Evolutionary conservation across 1,140 invertebrate genomes (phyloP).

Genomic region (Pentalonia nigronervosa): DNA sequence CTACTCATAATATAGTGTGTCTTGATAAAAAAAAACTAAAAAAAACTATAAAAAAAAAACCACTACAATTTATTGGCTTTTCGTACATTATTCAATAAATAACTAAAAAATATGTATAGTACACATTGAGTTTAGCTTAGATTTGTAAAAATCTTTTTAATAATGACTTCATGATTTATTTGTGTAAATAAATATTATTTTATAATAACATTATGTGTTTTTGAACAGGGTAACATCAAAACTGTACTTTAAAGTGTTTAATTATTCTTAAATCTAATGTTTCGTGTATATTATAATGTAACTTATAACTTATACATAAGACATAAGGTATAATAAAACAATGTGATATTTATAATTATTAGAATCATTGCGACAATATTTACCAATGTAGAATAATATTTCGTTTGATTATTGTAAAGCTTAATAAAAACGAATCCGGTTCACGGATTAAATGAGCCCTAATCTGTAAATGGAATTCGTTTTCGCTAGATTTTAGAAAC

Average conservation of each 20-base stretch:
- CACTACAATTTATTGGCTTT: neutral
- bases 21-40: neutral
- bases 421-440: slow-evolving; percentile 49
- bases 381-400: slow-evolving; percentile 26
- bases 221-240: slow-evolving; percentile 54
- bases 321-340: slow-evolving; percentile 2
- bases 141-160: slow-evolving; percentile 21
- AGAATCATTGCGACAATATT: slow-evolving; percentile 57
- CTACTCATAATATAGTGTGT: neutral
- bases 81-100: slow-evolving; percentile 22
- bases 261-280: slow-evolving; percentile 28
- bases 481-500: neutral
- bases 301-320: neutral
- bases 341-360: slow-evolving; percentile 52
- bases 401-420: slow-evolving; percentile 33
- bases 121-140: neutral
- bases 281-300: neutral
- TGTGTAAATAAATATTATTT: neutral
- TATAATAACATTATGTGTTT: slow-evolving; percentile 24
- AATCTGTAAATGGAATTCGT: slow-evolving; percentile 57
- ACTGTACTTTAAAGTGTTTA: slow-evolving; percentile 44
- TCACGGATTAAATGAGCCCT: slow-evolving; percentile 58
- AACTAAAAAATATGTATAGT: neutral
- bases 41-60: neutral
- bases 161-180: neutral